Percentiles rank a stretch among this genome's conserved stretches.
phyloP scores from a whole-genome alignment of 2,113 vertebrate genomes.

The Syrrhaptes paradoxus region DNA sequence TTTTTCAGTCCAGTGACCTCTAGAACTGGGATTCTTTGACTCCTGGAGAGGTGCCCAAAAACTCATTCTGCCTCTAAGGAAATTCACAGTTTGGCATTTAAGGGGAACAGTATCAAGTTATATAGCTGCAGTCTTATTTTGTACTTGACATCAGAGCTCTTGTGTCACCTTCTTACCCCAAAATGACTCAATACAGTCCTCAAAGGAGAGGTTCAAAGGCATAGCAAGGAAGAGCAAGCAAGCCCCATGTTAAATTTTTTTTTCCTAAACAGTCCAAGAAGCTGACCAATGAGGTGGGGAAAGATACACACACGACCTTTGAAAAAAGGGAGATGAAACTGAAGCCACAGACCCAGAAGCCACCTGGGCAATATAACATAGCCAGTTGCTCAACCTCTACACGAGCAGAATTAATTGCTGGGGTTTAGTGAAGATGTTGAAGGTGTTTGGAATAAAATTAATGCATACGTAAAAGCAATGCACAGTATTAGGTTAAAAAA shows the following conservation, averaged over 20 bases:
- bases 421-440: neutral
- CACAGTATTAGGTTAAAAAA: neutral
- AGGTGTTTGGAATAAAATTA: neutral
- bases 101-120: constrained; percentile 46
- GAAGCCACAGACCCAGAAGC: neutral
- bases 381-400: neutral
- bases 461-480: neutral
- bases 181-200: neutral
- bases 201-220: constrained; percentile 24
- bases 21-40: constrained; percentile 46
- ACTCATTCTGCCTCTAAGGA: constrained; percentile 46
- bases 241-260: neutral
- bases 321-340: neutral
- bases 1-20: constrained; percentile 48
- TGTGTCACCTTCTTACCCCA: constrained; percentile 18
- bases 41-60: constrained; percentile 58
- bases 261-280: neutral
- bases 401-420: neutral
- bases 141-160: constrained; percentile 47
- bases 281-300: neutral
- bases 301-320: neutral
- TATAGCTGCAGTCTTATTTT: constrained; percentile 20
- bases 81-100: constrained; percentile 65
- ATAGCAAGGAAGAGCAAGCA: neutral
- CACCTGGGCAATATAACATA: neutral